Conservation (phyloP, 1,140 invertebrate genomes). For the Drosophila parvula region DNA sequence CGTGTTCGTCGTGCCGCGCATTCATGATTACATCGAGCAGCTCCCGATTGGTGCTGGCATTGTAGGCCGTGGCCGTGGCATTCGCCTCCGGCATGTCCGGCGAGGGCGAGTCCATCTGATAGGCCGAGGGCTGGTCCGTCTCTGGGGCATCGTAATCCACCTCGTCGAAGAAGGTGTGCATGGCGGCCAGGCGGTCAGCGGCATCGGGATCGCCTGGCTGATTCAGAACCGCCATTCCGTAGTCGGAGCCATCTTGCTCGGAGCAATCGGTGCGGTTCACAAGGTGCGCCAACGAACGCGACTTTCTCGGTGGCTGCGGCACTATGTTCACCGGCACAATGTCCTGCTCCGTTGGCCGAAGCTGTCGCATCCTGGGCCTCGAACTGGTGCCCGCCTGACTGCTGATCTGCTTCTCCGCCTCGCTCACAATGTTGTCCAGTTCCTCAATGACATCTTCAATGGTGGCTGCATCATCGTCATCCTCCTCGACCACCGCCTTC, state of each 20-base stretch:
- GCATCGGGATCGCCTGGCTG: conserved; percentile 59
- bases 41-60: conserved; percentile 85
- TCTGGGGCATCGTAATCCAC: conserved; percentile 85
- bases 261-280: conserved; percentile 78
- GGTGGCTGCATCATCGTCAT: conserved; percentile 90
- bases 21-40: conserved; percentile 85
- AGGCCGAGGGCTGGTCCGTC: conserved; percentile 84
- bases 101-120: conserved; percentile 60
- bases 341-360: conserved; percentile 84
- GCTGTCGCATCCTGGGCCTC: conserved; percentile 26
- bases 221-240: conserved; percentile 68
- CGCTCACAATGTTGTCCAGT: conserved; percentile 92
- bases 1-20: conserved; percentile 84
- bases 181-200: conserved; percentile 63
- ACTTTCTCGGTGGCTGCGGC: conserved; percentile 86
- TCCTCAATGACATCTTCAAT: conserved; percentile 95
- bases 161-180: conserved; percentile 82
- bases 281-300: conserved; percentile 86
- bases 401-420: conserved; percentile 89
- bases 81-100: conserved; percentile 84
- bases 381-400: conserved; percentile 71
- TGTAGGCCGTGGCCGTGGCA: conserved; percentile 81
- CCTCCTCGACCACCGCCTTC: conserved; percentile 20
- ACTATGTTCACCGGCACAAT: conserved; percentile 87
- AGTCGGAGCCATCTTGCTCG: conserved; percentile 80